Conservation (phyloP, 2,888 invertebrate species). For the Eulithis testata region DNA sequence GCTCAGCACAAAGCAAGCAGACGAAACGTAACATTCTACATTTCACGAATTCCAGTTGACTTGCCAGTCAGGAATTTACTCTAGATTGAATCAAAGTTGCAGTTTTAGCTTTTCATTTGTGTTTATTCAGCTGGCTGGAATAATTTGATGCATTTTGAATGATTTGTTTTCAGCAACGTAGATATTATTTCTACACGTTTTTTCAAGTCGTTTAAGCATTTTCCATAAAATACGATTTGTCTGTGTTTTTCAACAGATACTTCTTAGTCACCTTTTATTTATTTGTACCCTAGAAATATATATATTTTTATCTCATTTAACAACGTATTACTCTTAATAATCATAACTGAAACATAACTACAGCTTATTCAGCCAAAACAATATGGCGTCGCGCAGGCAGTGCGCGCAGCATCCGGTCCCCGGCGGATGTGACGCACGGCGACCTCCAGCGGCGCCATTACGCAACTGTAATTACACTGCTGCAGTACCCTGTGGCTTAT, state of each 20-base stretch:
- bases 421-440: conserved; percentile 55
- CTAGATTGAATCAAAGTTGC: conserved; percentile 15
- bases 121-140: background rate
- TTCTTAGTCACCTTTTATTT: too few relatives aligned
- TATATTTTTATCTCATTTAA: too few relatives aligned
- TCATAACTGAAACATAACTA: conserved; percentile 1
- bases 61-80: conserved; percentile 13
- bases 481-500: conserved; percentile 21
- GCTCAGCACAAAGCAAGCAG: conserved; percentile 14
- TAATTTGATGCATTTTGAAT: background rate
- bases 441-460: conserved; percentile 53
- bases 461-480: conserved; percentile 53
- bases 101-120: conserved; percentile 2
- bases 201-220: too few relatives aligned
- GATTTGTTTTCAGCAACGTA: background rate
- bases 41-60: conserved; percentile 17
- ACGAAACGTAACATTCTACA: conserved; percentile 11
- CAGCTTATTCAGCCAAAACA: conserved; percentile 28
- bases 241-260: too few relatives aligned
- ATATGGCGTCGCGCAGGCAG: conserved; percentile 34
- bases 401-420: conserved; percentile 54
- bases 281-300: too few relatives aligned
- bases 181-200: too few relatives aligned
- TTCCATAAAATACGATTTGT: too few relatives aligned
- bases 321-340: conserved; percentile 1